Conservation (phyloP, 2,888 invertebrate genomes). For the Panzeria rudis region DNA sequence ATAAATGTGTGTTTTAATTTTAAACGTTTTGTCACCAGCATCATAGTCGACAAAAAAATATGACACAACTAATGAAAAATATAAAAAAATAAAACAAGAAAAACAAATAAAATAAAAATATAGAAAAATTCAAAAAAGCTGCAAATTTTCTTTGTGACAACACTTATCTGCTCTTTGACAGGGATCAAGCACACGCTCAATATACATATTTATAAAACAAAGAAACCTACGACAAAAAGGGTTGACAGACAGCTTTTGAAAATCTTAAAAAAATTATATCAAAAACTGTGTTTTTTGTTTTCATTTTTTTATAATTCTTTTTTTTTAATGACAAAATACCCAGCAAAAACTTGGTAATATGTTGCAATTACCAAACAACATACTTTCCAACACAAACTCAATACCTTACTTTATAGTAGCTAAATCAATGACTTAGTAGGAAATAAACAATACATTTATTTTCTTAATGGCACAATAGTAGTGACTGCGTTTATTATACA, state of each 20-base stretch:
- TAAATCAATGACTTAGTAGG: too few relatives aligned
- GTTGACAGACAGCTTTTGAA: too few relatives aligned
- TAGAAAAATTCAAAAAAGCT: background rate
- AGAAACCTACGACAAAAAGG: background rate
- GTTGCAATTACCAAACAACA: too few relatives aligned
- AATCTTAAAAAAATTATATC: too few relatives aligned
- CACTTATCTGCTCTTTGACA: slow-evolving; percentile 39
- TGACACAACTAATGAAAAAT: slow-evolving; percentile 24
- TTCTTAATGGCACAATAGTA: too few relatives aligned
- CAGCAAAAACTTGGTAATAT: too few relatives aligned
- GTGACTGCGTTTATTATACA: too few relatives aligned
- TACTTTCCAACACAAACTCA: too few relatives aligned
- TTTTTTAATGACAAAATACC: too few relatives aligned
- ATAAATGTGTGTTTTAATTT: background rate
- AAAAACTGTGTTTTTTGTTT: background rate
- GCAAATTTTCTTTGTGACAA: slow-evolving; percentile 15
- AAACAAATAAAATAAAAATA: background rate
- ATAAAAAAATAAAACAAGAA: background rate
- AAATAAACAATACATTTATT: too few relatives aligned
- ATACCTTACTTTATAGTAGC: too few relatives aligned
- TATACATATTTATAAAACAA: background rate
- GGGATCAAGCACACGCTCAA: slow-evolving; percentile 41
- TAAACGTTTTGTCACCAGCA: slow-evolving; percentile 31
- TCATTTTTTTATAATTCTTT: background rate
- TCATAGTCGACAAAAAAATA: background rate